phyloP scores from a whole-genome alignment of 2,888 invertebrate genomes.

The Altica lythri region DNA sequence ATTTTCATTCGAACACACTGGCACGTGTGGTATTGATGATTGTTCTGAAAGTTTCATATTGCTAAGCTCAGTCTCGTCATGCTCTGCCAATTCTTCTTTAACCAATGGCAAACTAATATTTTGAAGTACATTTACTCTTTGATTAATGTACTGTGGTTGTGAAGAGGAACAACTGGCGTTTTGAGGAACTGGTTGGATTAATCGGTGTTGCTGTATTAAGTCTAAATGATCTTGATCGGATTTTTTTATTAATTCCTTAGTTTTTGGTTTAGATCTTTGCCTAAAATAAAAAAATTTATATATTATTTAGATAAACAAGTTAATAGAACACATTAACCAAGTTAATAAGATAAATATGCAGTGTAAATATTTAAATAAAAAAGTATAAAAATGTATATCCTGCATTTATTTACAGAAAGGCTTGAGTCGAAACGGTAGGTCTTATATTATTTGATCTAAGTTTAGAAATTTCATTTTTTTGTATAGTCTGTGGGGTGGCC shows the following conservation, averaged over 20 bases:
- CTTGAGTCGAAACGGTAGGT: too few species aligned
- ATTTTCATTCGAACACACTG: slow-evolving; percentile 47
- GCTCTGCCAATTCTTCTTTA: slow-evolving; percentile 31
- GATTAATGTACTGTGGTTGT: slow-evolving; percentile 26
- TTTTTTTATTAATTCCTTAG: slow-evolving; percentile 44
- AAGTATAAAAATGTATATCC: too few species aligned
- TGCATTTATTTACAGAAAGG: too few species aligned
- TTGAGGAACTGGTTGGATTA: slow-evolving; percentile 34
- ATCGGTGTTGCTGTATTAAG: slow-evolving; percentile 33
- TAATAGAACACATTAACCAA: too few species aligned
- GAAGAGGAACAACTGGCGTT: slow-evolving; percentile 21
- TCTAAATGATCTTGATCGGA: slow-evolving; percentile 39
- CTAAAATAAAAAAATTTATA: slow-evolving; percentile 23
- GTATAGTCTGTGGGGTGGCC: too few species aligned
- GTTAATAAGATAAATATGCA: too few species aligned
- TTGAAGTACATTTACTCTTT: slow-evolving; percentile 53
- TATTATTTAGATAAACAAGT: too few species aligned
- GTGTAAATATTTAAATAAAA: too few species aligned
- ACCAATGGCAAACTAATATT: slow-evolving; percentile 48
- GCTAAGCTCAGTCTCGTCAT: slow-evolving; percentile 10
- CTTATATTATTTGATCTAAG: too few species aligned
- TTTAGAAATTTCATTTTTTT: too few species aligned
- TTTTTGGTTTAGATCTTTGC: slow-evolving; percentile 41
- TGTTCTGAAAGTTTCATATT: slow-evolving; percentile 14
- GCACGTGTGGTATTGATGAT: slow-evolving; percentile 7